Evolutionary conservation across 2,888 invertebrate species (phyloP).

Genomic region (Aproaerema taeniolella): DNA sequence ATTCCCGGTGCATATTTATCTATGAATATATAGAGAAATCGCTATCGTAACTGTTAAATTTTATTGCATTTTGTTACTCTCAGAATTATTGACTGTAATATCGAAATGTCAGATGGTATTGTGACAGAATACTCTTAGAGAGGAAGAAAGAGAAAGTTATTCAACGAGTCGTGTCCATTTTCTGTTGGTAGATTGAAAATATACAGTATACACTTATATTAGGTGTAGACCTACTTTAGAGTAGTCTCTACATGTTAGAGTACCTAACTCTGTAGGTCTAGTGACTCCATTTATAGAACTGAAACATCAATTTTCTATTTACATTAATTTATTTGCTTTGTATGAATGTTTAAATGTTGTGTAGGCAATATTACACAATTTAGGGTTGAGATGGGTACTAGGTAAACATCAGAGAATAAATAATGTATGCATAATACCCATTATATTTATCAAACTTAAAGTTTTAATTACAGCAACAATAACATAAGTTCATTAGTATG

Average conservation of each 20-base stretch:
- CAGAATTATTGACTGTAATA: slow-evolving; percentile 22
- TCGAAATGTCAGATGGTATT: slow-evolving; percentile 6
- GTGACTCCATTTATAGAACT: slow-evolving; percentile 27
- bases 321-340: slow-evolving; percentile 37
- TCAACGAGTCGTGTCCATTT: slow-evolving; percentile 38
- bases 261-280: slow-evolving; percentile 31
- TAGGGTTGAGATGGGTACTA: no score
- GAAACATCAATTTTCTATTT: slow-evolving; percentile 31
- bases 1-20: slow-evolving; percentile 71
- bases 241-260: slow-evolving; percentile 22
- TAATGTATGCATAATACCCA: no score
- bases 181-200: slow-evolving; percentile 42
- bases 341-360: slow-evolving; percentile 40
- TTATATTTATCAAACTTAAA: no score
- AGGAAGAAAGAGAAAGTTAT: slow-evolving; percentile 31
- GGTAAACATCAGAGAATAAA: no score
- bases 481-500: no score
- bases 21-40: slow-evolving; percentile 73
- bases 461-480: no score
- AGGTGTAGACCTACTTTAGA: slow-evolving; percentile 41
- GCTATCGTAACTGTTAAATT: slow-evolving; percentile 76
- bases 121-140: slow-evolving; percentile 32
- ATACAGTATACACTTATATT: slow-evolving; percentile 45
- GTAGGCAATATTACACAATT: slow-evolving; percentile 46
- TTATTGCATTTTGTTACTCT: slow-evolving; percentile 73